Percentiles rank a stretch among this genome's conserved stretches.
Conservation (phyloP, 1,140 invertebrate genomes). For the Charaxes varanes region DNA sequence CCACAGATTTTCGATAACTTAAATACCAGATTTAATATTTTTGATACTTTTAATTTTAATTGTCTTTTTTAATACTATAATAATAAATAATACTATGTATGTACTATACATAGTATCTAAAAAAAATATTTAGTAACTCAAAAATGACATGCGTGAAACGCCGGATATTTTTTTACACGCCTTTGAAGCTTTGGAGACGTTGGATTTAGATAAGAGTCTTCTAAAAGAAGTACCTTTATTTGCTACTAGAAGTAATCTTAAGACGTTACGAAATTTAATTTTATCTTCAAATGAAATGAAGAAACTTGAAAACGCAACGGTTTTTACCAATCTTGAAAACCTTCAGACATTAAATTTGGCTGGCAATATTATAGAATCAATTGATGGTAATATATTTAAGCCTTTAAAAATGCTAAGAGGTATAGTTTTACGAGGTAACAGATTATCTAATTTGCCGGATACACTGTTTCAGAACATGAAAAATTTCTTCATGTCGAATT, state of each 20-base stretch:
- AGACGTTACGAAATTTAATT: slow-evolving; percentile 35
- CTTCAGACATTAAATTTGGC: slow-evolving; percentile 40
- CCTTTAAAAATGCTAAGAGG: slow-evolving; percentile 36
- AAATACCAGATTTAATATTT: no score
- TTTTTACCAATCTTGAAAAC: slow-evolving; percentile 23
- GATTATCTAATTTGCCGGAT: slow-evolving; percentile 35
- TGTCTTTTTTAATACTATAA: no score
- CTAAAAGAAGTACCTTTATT: slow-evolving; percentile 40
- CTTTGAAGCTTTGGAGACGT: slow-evolving; percentile 29
- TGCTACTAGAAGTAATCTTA: slow-evolving; percentile 31
- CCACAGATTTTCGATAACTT: no score
- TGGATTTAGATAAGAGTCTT: slow-evolving; percentile 43
- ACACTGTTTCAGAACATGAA: slow-evolving; percentile 42
- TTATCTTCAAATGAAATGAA: slow-evolving; percentile 41
- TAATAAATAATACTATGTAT: no score
- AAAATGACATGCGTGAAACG: slow-evolving; percentile 45
- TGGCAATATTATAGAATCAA: slow-evolving; percentile 35
- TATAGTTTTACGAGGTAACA: slow-evolving; percentile 40
- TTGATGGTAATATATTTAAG: slow-evolving; percentile 37
- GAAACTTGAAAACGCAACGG: slow-evolving; percentile 23
- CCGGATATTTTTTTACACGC: slow-evolving; percentile 33
- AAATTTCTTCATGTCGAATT: no score
- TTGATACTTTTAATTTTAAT: no score
- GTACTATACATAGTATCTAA: no score
- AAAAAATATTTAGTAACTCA: no score